Base-by-base conservation (phyloP, 2,797 vertebrate genomes). In the Diplodus puntazzo region DNA sequence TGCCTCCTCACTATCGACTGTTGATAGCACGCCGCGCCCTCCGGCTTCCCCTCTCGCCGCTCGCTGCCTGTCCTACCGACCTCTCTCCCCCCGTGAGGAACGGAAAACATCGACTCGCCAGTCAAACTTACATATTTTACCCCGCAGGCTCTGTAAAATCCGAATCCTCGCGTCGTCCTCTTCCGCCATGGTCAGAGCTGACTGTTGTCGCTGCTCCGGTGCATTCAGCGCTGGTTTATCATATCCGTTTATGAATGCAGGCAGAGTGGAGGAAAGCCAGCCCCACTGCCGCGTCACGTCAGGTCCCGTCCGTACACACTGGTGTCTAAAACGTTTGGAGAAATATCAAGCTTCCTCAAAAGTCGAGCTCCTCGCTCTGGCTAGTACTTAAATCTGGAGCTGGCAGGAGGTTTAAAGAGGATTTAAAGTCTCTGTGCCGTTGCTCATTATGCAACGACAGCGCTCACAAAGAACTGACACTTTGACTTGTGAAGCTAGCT, bases 61-160 rank as follows among this genome's bases (percentile, higher is more conserved):
- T 81, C 73, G 64, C 80, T 75, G 39, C 45, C 45, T 70, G 70
- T 72, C 80, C 68, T 50, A 49, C 60, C 55, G 43, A 85, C 69
- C 77, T 61, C 69, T 65, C 70, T 73, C 17, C 34, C 79, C 25
- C 70, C 34, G 68, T 9, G 34, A 48, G 42, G 50, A 46, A 81
- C 75, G 14, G 1, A 43, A 70, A 62, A 80, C 64, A 39, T 39
- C 60, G 48, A 30, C 30, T 43, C 34, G 1, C 25, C 39, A 8
- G 60, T 66, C 58, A 73, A 14, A 97, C 98, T 98, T 95, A 99
- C 98, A 99, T 91, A 99, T 99, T 94, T 98, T 99, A 25, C 97
- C 97, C 90, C 98, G 95, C 82, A 99, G 95, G 84, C 97, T 98
- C 94, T 99, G 97, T 94, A 99, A 94, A 92, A 97, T 95, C 90